These are phyloP conservation scores for Coelopa frigida DNA, from an alignment of 1,140 invertebrate species.

Conservation along the genomic window DNA sequence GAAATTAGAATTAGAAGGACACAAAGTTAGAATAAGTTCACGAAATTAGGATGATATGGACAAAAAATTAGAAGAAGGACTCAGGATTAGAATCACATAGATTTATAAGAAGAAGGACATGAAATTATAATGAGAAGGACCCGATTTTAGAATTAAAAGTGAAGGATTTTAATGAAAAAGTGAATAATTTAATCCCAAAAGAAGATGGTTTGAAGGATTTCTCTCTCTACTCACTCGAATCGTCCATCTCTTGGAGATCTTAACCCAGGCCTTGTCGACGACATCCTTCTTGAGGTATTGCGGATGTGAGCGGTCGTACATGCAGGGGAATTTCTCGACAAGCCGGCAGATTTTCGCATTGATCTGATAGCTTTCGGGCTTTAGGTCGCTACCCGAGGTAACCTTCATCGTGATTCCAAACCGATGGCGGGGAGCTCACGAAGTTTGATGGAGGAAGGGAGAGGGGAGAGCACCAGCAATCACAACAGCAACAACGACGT, in stretches of 20 bases:
- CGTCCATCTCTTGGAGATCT: conserved; percentile 25
- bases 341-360: conserved; percentile 35
- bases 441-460: background rate
- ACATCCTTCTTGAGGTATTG: conserved; percentile 26
- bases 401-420: background rate
- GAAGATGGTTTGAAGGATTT: too few species aligned
- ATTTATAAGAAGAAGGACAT: too few species aligned
- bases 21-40: too few species aligned
- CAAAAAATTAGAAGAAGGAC: too few species aligned
- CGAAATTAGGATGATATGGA: too few species aligned
- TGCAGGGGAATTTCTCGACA: conserved; percentile 28
- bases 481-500: background rate
- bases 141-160: too few species aligned
- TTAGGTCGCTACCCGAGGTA: conserved; percentile 14
- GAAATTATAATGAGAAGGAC: too few species aligned
- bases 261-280: conserved; percentile 27
- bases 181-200: too few species aligned
- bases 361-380: conserved; percentile 21
- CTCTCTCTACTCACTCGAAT: conserved; percentile 25
- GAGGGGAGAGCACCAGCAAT: background rate
- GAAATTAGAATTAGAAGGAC: too few species aligned
- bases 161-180: too few species aligned
- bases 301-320: conserved; percentile 31
- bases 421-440: background rate
- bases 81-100: too few species aligned